Base-by-base conservation (phyloP, 2,113 vertebrate species). In the Grantiella picta region DNA sequence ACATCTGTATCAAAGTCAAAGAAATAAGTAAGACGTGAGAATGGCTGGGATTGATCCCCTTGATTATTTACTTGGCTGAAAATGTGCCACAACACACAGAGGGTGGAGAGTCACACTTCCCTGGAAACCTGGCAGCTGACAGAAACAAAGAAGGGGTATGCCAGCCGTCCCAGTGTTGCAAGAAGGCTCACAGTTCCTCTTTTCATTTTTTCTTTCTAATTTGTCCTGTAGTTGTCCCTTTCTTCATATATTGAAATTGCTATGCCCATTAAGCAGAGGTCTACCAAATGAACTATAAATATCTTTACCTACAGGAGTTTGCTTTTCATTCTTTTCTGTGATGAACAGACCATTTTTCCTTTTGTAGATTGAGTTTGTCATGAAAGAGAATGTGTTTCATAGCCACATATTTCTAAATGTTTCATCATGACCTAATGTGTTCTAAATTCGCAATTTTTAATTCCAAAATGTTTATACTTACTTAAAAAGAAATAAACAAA, bases 31-130 rank as follows among this genome's bases (percentile, higher is more conserved):
- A 78, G 36, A 2, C 45, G 44, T 60, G 52, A 66, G 90, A 90
- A 71, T 0, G 10, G 36, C 35, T 15, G 2, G 0, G 3, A 31
- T 76, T 65, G 83, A 85, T 52, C 21, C 15, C 0, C 0, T 17
- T 54, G 73, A 35, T 86, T 59, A 71, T 84, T 82, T 82, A n/a
- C 11, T 38, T 69, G 56, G 19, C 19, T 84, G 73, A 71, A 75
- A 42, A 38, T 6, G 18, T 59, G n/a, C 50, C 44, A 42, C 38
- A 49, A 7, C 0, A 3, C 15, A 31, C 1, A 1, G 11, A 44
- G 13, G 4, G 11, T 44, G 6, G 15, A n/a, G 24, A 72, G 21
- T 18, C 36, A 42, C 8, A 8, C 23, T 18, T 91, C 7, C 15
- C 25, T 65, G 17, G 17, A 57, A 70, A 38, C 0, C 2, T 17